Base-by-base conservation (phyloP, 2,888 invertebrate species). In the Leucania comma region DNA sequence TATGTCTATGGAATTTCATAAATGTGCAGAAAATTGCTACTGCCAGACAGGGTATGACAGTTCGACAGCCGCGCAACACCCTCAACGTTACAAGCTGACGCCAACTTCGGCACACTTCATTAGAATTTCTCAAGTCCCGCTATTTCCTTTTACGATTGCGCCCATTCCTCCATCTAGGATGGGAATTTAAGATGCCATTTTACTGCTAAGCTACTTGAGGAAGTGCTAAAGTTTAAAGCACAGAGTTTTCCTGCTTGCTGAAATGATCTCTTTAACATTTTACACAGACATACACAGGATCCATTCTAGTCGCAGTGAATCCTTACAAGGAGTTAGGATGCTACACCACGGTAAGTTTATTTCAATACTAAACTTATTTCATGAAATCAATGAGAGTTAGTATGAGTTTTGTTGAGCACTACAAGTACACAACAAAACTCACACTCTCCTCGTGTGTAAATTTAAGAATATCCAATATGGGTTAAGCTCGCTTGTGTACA, bases 281-380 rank as follows among this genome's bases (percentile, higher is more conserved):
- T 73, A 73, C 82, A 90, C 96, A 99, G 99, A 99, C 99, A 73
- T 99, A 98, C 95, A 98, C 98, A 70, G 99, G 99, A 86, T 98
- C 98, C 75, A 99, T 99, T 94, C 96, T 99, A 90, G 98, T 99
- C 87, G 98, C 99, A 87, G 98, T 99, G 86, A 99, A 99, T 96
- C 99, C 99, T 5, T 99, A 99, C 96, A 99, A 99, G 96, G 98
- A 98, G 90, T 96, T 99, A 88, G 98, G 98, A 94, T 98, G 98
- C 92, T 99, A 98, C 94, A 98, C 98, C 84, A 97, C 97, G 97
- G 99, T 98, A 95, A 98, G 98, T 97, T 22, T 6, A 10, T 38
- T 38, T 42, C n/a, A 26, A 35, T 67, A 32, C 32, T 35, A 22
- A 29, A 3, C n/a, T 32, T 12, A 22, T 5, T n/a, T 32, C 8